Percentiles rank a stretch among this genome's conserved stretches.
Conservation (phyloP, 1,140 invertebrate genomes). For the Spodoptera frugiperda region DNA sequence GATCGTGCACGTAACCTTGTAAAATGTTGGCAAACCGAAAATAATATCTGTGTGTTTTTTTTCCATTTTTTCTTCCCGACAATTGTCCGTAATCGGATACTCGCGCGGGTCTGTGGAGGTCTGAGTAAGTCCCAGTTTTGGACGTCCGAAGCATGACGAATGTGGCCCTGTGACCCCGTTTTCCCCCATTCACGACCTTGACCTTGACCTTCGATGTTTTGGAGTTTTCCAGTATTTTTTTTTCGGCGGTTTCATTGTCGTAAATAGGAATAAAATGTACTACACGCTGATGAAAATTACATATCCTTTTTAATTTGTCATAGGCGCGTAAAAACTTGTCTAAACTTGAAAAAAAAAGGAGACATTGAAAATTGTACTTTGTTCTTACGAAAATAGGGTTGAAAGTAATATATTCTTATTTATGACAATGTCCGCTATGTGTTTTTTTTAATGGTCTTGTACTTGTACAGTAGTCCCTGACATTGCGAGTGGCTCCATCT, state of each 20-base stretch:
- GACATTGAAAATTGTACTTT: too few species aligned
- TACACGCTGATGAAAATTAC: too few species aligned
- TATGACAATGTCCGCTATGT: conserved; percentile 54
- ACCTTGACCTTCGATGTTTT: conserved; percentile 45
- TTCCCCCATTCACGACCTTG: conserved; percentile 22
- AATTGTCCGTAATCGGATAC: conserved; percentile 83
- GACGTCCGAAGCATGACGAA: conserved; percentile 49
- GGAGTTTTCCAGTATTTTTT: conserved; percentile 50
- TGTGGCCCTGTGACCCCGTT: conserved; percentile 45
- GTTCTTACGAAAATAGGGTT: too few species aligned
- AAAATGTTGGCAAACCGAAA: conserved; percentile 62
- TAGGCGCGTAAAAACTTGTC: background rate
- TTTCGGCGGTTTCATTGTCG: conserved; percentile 60
- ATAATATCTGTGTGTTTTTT: conserved; percentile 80
- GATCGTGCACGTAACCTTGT: conserved; percentile 69
- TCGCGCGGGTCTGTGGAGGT: conserved; percentile 81
- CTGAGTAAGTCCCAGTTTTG: conserved; percentile 76
- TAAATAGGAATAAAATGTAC: conserved; percentile 36
- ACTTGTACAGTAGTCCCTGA: conserved; percentile 38
- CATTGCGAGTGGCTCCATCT: conserved; percentile 49
- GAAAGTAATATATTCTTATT: conserved; percentile 4
- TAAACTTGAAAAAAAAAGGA: too few species aligned
- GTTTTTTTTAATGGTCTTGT: conserved; percentile 36
- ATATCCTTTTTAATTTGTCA: background rate
- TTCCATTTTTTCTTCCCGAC: conserved; percentile 72